Evolutionary conservation across 2,888 invertebrate species (phyloP).

Genomic region (Nasonia oneida): DNA sequence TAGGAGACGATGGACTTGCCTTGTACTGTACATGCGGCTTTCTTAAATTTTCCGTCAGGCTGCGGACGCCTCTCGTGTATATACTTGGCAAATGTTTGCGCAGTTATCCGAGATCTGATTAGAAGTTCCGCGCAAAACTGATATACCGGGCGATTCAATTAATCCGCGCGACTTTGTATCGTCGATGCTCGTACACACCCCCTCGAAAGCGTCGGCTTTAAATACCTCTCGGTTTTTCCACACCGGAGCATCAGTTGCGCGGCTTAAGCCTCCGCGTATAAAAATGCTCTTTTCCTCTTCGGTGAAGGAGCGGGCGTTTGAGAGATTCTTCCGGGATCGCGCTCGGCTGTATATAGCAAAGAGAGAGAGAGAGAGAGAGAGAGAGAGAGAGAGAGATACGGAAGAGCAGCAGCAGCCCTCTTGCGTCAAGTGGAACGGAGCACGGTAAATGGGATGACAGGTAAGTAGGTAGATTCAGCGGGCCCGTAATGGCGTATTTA

Average conservation of each 20-base stretch:
- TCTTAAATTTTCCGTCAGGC: conserved; percentile 55
- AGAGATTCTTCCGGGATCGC: conserved; percentile 57
- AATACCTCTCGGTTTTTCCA: conserved; percentile 25
- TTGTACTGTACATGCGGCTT: not conserved
- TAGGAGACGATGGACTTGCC: conserved; percentile 16
- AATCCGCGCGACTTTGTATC: not conserved
- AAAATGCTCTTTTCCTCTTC: conserved; percentile 59
- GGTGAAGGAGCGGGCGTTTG: conserved; percentile 36
- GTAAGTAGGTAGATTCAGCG: conserved; percentile 66
- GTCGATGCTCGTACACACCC: not conserved
- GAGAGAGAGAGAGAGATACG: too few species aligned
- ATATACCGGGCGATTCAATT: conserved; percentile 23
- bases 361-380: not conserved
- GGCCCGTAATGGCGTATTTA: conserved; percentile 70
- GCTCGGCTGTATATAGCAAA: not conserved
- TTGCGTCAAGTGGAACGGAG: conserved; percentile 59
- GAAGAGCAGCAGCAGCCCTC: not conserved
- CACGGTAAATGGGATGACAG: conserved; percentile 63
- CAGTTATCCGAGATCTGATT: conserved; percentile 31
- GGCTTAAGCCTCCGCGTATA: conserved; percentile 18
- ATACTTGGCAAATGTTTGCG: not conserved
- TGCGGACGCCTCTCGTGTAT: not conserved
- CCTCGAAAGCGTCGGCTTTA: conserved; percentile 17
- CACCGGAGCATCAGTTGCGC: not conserved
- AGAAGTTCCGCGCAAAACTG: conserved; percentile 16